A percentile compares a stretch with the other conserved stretches of the same genome.
Evolutionary conservation across 2,113 vertebrate genomes (phyloP).

Genomic region (Amazona vittata): DNA sequence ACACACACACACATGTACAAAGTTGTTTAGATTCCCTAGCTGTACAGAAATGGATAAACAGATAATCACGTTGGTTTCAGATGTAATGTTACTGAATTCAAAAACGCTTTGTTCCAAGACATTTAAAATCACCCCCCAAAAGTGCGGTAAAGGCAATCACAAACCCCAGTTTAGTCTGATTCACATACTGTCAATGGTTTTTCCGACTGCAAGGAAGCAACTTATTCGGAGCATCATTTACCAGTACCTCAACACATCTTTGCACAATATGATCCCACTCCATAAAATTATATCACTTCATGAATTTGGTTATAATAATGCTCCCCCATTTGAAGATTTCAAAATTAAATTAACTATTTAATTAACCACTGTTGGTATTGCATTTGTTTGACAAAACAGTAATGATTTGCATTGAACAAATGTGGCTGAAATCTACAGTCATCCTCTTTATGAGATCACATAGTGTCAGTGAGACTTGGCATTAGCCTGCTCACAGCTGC

Average conservation of each 20-base stretch:
- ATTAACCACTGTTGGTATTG: background rate
- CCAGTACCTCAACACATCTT: background rate
- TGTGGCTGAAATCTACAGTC: fast-evolving
- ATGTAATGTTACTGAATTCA: background rate
- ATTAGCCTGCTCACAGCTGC: fast-evolving
- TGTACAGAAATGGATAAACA: background rate
- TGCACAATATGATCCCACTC: background rate
- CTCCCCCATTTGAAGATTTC: background rate
- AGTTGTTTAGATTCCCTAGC: background rate
- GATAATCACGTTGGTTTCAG: background rate
- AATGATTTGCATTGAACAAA: background rate
- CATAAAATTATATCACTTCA: background rate
- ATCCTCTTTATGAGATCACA: fast-evolving
- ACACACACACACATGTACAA: background rate
- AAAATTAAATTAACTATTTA: background rate
- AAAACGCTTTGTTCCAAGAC: background rate
- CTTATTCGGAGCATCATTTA: background rate
- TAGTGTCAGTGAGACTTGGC: background rate
- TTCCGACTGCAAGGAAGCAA: background rate
- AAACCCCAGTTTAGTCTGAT: background rate
- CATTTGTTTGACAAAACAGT: background rate
- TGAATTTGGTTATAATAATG: background rate
- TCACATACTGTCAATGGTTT: background rate
- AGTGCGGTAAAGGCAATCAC: background rate
- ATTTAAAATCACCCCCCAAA: background rate